Evolutionary conservation across 2,113 vertebrate genomes (phyloP).

Genomic region (Cacatua alba): DNA sequence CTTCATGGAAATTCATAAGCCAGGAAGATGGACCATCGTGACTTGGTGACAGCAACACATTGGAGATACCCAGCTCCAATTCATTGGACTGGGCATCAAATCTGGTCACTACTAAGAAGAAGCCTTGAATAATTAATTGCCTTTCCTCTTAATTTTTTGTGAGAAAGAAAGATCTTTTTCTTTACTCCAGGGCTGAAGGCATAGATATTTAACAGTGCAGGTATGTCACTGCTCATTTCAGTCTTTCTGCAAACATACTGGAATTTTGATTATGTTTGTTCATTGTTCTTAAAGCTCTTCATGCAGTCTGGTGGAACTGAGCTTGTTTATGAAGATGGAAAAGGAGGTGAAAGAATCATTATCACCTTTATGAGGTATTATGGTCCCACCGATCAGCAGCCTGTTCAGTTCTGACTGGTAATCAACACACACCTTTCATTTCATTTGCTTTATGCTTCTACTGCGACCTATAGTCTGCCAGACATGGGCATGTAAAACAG

Average conservation of each 20-base stretch:
- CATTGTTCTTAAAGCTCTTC: neutral
- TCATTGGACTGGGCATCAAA: neutral
- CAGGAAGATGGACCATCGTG: neutral
- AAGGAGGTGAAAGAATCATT: neutral
- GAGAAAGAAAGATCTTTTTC: neutral
- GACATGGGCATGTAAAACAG: neutral
- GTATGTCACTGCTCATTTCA: neutral
- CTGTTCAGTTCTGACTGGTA: neutral
- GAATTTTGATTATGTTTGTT: neutral
- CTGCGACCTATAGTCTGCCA: neutral
- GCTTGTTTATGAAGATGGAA: neutral
- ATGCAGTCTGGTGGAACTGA: neutral
- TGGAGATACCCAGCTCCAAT: no score
- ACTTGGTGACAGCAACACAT: neutral
- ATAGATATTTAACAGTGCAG: neutral
- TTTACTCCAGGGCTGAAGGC: neutral
- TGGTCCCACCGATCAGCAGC: neutral
- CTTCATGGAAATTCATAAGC: neutral
- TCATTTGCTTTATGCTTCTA: neutral
- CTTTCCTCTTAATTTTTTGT: neutral
- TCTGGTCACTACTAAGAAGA: neutral
- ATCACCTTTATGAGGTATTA: neutral
- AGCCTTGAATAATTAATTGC: neutral
- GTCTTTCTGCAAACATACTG: neutral
- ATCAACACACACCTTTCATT: neutral